Base-by-base conservation (phyloP, 2,797 vertebrate genomes). In the Helicolenus hilgendorfi region DNA sequence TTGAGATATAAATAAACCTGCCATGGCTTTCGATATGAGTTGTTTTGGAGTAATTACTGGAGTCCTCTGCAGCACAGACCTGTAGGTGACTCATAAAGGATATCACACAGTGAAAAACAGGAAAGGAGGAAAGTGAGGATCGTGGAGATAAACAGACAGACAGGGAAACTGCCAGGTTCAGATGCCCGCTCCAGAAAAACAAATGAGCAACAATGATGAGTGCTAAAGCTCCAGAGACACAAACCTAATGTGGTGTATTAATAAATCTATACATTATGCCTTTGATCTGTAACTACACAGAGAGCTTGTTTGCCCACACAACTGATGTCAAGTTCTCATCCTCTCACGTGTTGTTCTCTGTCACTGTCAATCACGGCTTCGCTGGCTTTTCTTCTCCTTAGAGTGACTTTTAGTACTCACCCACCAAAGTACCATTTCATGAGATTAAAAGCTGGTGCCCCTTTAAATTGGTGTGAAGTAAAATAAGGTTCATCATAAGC, bases 21-120 rank as follows among this genome's bases (percentile, higher is more conserved):
- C 68, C 53, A 14, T 29, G 60, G 29, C 64, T 79, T 89, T 90
- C 8, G 7, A 55, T 75, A 49, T 22, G 76, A 84, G 49, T 82
- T 89, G 85, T 90, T 91, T 72, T 87, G 76, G 77, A 89, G 72
- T 89, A 81, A 87, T 92, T 94, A 83, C 70, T 69, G 72, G 59
- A 92, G 78, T 86, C 45, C 27, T 92, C 76, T 0, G 88, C 74
- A 65, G 78, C 35, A 45, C 56, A 89, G 79, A 86, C 74, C 81
- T 89, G 70, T 36, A 79, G 79, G 81, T 91, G 90, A 93, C 84
- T 94, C 87, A 94, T 86, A 86, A 87, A 89, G 69, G 68, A 80
- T 72, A 86, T 89, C 69, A 73, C 56, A 2, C 56, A 84, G 83
- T 29, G 31, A 53, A 64, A 82, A 83, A 29, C 15, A 76, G 69